Percentiles rank a stretch among this genome's conserved stretches.
Evolutionary conservation across 2,113 vertebrate species (phyloP).

Genomic region (Apteryx owenii): DNA sequence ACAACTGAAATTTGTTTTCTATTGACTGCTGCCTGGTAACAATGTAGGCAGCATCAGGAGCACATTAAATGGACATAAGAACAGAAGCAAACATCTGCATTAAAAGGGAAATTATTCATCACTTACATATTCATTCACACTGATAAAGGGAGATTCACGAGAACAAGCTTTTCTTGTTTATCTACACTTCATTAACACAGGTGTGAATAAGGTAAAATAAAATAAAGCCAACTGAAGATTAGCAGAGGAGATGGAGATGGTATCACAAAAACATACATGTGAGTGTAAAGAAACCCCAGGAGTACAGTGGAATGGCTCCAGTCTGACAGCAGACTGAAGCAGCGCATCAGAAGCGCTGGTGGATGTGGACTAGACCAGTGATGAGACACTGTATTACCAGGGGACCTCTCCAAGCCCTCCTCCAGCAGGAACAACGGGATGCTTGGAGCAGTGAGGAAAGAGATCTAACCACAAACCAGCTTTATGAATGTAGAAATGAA

Average conservation of each 20-base stretch:
- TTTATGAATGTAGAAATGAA: not conserved
- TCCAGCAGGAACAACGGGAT: not conserved
- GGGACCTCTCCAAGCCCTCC: not conserved
- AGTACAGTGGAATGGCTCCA: not conserved
- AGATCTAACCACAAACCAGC: not conserved
- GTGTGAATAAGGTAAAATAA: not conserved
- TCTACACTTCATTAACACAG: not conserved
- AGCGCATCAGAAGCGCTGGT: not conserved
- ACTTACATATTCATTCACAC: not conserved
- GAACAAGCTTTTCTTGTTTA: not conserved
- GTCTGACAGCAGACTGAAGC: not conserved
- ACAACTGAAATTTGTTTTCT: not conserved
- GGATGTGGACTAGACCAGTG: not conserved
- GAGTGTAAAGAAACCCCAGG: not conserved
- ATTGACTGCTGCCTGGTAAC: not conserved
- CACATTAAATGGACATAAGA: not conserved
- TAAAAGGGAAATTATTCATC: not conserved
- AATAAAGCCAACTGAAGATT: not conserved
- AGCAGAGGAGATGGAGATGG: not conserved
- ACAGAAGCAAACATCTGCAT: not conserved
- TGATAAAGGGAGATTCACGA: not conserved
- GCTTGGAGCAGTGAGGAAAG: not conserved
- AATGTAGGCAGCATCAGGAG: not conserved
- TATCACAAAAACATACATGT: not conserved
- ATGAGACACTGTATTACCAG: not conserved